Evolutionary conservation across 1,140 invertebrate species (phyloP).

Genomic region (Drosophila nigromelanica): DNA sequence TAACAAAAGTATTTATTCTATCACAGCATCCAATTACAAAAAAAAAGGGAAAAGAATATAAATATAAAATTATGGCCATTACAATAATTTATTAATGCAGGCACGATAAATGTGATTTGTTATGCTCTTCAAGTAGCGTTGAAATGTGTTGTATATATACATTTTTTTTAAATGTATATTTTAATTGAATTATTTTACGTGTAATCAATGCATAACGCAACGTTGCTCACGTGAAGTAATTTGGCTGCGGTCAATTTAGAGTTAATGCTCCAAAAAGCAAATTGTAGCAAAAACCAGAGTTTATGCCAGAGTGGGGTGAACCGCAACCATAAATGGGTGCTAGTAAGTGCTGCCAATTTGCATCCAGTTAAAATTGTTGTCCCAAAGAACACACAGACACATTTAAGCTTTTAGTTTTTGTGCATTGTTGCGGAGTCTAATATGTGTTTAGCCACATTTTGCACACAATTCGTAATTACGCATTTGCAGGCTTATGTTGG

Average conservation of each 20-base stretch:
- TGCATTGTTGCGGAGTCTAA: conserved; percentile 4
- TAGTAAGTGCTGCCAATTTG: conserved; percentile 52
- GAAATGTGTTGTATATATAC: conserved; percentile 4
- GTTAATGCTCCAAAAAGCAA: conserved; percentile 5
- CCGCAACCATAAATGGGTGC: not conserved
- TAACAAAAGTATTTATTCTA: not conserved
- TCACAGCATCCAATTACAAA: conserved; percentile 39
- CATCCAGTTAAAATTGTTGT: conserved; percentile 67
- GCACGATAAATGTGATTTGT: conserved; percentile 46
- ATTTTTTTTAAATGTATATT: conserved; percentile 11
- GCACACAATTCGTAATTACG: not conserved
- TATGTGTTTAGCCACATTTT: not conserved
- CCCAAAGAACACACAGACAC: conserved; percentile 11
- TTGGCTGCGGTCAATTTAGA: conserved; percentile 55
- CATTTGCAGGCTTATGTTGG: not conserved
- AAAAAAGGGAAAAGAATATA: conserved; percentile 13
- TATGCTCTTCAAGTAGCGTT: conserved; percentile 32
- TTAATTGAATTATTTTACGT: conserved; percentile 62
- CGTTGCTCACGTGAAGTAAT: conserved; percentile 30
- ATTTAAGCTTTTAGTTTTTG: conserved; percentile 13
- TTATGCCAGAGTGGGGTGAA: not conserved
- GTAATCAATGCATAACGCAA: conserved; percentile 38
- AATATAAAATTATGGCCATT: conserved; percentile 37
- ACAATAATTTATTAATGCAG: conserved; percentile 52
- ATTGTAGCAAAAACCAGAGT: not conserved